phyloP scores from a whole-genome alignment of 1,140 invertebrate genomes.

The Cotesia glomerata region DNA sequence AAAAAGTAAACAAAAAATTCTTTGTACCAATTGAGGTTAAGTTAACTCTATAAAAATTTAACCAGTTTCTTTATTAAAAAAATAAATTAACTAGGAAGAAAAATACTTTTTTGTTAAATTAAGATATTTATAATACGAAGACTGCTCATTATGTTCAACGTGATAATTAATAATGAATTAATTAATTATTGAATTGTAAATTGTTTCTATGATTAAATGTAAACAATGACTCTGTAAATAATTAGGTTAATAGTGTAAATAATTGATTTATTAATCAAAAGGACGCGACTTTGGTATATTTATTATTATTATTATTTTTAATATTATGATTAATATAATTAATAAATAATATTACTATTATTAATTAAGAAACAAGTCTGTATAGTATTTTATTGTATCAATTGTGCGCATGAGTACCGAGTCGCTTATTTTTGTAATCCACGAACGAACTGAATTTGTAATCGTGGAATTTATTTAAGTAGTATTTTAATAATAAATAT shows the following conservation, averaged over 20 bases:
- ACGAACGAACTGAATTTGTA: conserved; percentile 51
- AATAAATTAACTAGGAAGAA: no score
- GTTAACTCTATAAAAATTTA: no score
- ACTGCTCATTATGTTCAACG: conserved; percentile 34
- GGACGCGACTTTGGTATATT: conserved; percentile 33
- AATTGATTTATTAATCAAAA: conserved; percentile 36
- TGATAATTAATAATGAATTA: conserved; percentile 28
- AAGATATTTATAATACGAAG: conserved; percentile 30
- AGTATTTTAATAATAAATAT: conserved; percentile 32
- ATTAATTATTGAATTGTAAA: conserved; percentile 18
- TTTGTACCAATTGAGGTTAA: no score
- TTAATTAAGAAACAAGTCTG: not conserved
- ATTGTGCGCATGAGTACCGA: conserved; percentile 10
- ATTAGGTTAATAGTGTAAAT: conserved; percentile 40
- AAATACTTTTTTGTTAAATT: not conserved
- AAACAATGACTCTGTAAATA: no score
- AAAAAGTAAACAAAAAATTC: no score
- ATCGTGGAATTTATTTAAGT: conserved; percentile 36
- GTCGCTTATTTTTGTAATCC: conserved; percentile 25
- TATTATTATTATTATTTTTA: conserved; percentile 19
- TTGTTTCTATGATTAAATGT: no score
- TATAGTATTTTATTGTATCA: conserved; percentile 13
- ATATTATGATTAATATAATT: not conserved
- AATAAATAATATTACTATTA: not conserved
- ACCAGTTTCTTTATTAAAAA: no score